Evolutionary conservation across 2,113 vertebrate genomes (phyloP).

Genomic region (Grus americana): DNA sequence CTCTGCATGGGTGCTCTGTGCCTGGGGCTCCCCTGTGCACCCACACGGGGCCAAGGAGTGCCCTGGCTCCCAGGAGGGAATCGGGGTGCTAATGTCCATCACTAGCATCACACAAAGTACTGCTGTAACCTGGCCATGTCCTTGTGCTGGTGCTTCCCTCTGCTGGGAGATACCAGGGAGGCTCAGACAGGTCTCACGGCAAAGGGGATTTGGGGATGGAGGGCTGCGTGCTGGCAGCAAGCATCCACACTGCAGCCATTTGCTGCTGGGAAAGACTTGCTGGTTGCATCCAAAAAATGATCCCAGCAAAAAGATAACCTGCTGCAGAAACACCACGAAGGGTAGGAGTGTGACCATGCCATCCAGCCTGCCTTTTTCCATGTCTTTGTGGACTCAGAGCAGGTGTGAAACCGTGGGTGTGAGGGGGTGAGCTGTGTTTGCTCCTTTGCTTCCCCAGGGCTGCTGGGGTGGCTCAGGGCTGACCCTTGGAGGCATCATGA

Average conservation of each 20-base stretch:
- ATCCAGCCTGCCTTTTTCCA: neutral
- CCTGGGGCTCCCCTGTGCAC: neutral
- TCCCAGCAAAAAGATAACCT: neutral
- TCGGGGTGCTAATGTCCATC: neutral
- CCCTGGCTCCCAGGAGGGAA: neutral
- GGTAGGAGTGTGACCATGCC: fast-evolving
- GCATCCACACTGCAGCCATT: neutral
- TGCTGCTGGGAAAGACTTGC: neutral
- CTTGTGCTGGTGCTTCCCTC: neutral
- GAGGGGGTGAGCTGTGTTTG: neutral
- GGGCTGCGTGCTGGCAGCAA: neutral
- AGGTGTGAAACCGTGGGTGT: neutral
- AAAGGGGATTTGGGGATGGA: neutral
- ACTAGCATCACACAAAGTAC: neutral
- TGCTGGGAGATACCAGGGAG: neutral
- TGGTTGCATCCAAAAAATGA: neutral
- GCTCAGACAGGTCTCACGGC: neutral
- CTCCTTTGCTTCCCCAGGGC: neutral
- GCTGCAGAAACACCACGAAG: neutral
- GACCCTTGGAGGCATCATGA: neutral
- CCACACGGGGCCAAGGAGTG: neutral
- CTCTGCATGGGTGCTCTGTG: neutral
- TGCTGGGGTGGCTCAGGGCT: neutral
- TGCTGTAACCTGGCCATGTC: neutral
- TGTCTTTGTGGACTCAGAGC: neutral